Percentiles rank a stretch among this genome's conserved stretches.
These are phyloP conservation scores for Listrodromus nycthemerus DNA, from an alignment of 2,888 invertebrate species.

Conservation along the genomic window DNA sequence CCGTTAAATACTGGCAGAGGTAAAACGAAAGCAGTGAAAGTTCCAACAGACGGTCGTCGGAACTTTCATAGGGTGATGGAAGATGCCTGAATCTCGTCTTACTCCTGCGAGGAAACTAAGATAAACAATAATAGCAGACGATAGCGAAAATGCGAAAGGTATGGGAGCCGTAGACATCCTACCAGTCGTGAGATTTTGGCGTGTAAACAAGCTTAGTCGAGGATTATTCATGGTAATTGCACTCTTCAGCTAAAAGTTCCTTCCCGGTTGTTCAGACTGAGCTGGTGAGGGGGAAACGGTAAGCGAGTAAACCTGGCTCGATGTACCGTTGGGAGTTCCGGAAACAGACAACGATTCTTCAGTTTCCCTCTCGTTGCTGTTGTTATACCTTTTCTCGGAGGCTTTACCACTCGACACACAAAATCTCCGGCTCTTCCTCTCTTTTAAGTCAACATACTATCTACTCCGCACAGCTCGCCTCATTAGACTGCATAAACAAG, in stretches of 20 bases:
- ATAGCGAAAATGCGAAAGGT: background rate
- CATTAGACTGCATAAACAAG: conserved; percentile 1
- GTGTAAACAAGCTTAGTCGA: conserved; percentile 44
- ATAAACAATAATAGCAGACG: conserved; percentile 25
- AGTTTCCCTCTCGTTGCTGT: conserved; percentile 20
- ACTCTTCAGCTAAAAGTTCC: conserved; percentile 13
- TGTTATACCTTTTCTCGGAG: conserved; percentile 5
- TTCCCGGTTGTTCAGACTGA: background rate
- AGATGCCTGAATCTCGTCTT: background rate
- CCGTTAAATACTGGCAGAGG: background rate
- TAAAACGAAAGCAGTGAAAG: conserved; percentile 1
- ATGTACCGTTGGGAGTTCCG: conserved; percentile 11
- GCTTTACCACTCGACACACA: background rate
- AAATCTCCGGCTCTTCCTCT: background rate
- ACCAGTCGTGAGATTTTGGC: conserved; percentile 4
- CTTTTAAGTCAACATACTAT: background rate
- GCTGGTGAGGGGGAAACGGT: background rate
- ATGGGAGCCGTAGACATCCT: conserved; percentile 5
- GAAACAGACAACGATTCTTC: conserved; percentile 16
- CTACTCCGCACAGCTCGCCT: background rate
- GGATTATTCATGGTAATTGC: conserved; percentile 57
- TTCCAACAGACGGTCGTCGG: background rate
- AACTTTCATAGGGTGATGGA: background rate
- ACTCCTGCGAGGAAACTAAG: background rate
- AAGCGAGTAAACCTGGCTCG: background rate